These are phyloP conservation scores for Eudasyphora cyanicolor DNA, from an alignment of 2,888 invertebrate genomes.

Conservation along the genomic window DNA sequence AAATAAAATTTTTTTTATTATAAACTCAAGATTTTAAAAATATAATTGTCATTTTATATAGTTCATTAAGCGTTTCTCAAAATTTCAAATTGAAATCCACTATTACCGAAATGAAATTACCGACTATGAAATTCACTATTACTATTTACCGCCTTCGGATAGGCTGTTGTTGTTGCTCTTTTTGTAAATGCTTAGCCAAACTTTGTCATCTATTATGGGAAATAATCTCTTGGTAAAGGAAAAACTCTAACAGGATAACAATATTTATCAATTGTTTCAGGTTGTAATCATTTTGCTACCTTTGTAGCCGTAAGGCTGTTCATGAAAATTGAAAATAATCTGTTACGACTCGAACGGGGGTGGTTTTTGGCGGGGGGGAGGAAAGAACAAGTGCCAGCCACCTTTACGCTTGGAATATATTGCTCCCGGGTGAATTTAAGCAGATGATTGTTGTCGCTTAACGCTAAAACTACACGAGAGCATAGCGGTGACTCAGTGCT, in stretches of 20 bases:
- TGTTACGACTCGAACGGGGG: constrained; percentile 46
- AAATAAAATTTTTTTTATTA: too few relatives aligned
- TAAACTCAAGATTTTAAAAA: too few relatives aligned
- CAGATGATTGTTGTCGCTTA: constrained; percentile 73
- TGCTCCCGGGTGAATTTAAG: constrained; percentile 78
- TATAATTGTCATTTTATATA: too few relatives aligned
- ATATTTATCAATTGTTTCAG: constrained; percentile 43
- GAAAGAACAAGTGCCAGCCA: constrained; percentile 52
- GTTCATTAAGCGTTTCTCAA: too few relatives aligned
- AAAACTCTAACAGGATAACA: constrained; percentile 50
- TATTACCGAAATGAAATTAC: too few relatives aligned
- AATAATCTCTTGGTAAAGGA: neutral
- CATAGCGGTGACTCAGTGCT: neutral
- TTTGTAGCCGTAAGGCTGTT: constrained; percentile 29
- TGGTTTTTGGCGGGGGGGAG: constrained; percentile 7
- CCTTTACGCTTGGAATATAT: constrained; percentile 68
- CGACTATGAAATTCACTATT: too few relatives aligned
- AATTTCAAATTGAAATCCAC: too few relatives aligned
- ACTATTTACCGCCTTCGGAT: too few relatives aligned
- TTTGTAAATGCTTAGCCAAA: neutral
- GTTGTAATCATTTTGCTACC: constrained; percentile 44
- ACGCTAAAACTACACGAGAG: constrained; percentile 24
- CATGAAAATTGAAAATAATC: constrained; percentile 60
- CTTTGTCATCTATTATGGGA: neutral
- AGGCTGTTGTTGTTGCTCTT: too few relatives aligned